Base-by-base conservation (phyloP, 2,888 invertebrate species). In the Diarsia brunnea region DNA sequence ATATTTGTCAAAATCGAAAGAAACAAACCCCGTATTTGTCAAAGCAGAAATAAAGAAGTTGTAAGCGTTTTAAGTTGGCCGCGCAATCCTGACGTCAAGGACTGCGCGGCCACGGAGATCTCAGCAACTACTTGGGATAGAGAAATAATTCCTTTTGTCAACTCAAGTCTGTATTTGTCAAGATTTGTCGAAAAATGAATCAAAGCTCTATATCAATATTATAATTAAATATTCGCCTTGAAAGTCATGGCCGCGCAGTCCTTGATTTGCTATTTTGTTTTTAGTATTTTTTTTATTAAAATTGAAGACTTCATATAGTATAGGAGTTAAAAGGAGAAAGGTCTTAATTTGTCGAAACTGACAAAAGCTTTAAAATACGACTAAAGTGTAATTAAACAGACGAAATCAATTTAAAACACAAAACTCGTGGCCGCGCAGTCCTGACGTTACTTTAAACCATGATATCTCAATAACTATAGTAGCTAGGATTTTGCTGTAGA, bases 101-200 rank as follows among this genome's bases (percentile, higher is more conserved):
- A 78, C 69, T 77, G 77, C 74, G 77, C 73, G 77, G 74, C 74
- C 73, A 77, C 69, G 77, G 73, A 77, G 69, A 78, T 78, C 78
- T 74, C 78, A 78, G 78, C 74, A 78, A 78, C 74, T 78, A 69
- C 78, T 78, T 78, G 74, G 74, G 69, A 65, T 74, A 78, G 74
- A 78, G 78, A 78, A 69, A 69, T 78, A 75, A 75, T 74, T 78
- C 74, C 69, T 70, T 78, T 78, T 69, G 76, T 77, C 76, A 77
- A 73, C 67, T 76, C 71, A 75, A 75, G 71, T 71, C 75, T 71
- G 75, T 71, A 76, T 76, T 76, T 76, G 76, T 76, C 73, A 73
- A 76, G 76, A 77, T 73, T 77, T 77, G 77, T 77, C 77, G 69
- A 77, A 77, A 77, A 73, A 71, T 75, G 75, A 75, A 75, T 75